Base-by-base conservation (phyloP, 23 tunicate species). In the Clavelina lepadiformis region DNA sequence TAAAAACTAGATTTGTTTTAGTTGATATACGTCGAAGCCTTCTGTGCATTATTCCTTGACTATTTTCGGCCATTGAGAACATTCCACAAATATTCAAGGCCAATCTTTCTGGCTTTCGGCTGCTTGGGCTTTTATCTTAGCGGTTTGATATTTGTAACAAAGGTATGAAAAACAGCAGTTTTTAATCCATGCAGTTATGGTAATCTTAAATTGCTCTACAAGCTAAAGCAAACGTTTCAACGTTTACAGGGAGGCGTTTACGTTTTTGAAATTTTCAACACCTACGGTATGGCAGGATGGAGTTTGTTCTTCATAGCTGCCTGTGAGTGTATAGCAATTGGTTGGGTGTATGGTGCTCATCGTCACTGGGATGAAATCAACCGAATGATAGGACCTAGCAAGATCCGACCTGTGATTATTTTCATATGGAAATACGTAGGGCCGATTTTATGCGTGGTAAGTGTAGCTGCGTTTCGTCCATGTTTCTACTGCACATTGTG, bases 281-380 rank as follows among this genome's bases (percentile, higher is more conserved):
- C 58, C 20, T 78, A 78, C 32, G 85, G 63, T 2, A 69, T 65
- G 27, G 65, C 76, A 21, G 85, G 85, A 23, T 78, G 85, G 85
- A 58, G 85, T 33, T 6, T 68, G 35, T 78, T 36, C 33, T 21
- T 78, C 26, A 50, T 59, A 58, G 32, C 61, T 15, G 11, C 46
- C 2, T 44, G 35, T 41, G 74, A 78, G 35, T 69, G 58, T 69
- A 41, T 78, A 15, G 76, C 76, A n/a, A 78, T 78, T 45, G 75
- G 75, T 23, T 78, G 85, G 85, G 30, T 75, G 24, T 78, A 78
- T 35, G 85, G 85, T 28, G 30, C 59, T 19, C 62, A 68, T 30
- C 33, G 52, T 0, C 29, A 52, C 30, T 78, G 55, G 38, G 61
- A 69, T 2, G 50, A 60, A 58, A 78, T 78, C 0, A 28, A 69